Percentiles rank a stretch among this genome's conserved stretches.
These are phyloP conservation scores for Catocala fraxini DNA, from an alignment of 2,888 invertebrate genomes.

Conservation along the genomic window DNA sequence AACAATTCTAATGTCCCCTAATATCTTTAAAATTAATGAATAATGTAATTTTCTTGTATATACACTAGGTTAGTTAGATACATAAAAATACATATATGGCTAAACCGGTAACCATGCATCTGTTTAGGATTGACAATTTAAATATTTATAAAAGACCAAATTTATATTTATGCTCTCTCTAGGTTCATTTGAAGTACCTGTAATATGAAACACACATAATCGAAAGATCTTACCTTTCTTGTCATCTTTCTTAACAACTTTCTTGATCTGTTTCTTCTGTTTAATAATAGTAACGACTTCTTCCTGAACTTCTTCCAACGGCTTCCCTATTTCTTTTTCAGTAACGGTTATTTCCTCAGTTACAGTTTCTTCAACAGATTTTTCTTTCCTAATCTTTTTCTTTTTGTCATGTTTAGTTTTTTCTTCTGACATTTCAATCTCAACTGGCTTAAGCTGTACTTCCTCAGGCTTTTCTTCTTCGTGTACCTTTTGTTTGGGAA, in stretches of 20 bases:
- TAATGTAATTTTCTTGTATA: constrained; percentile 15
- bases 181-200: no score
- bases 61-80: constrained; percentile 34
- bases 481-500: constrained; percentile 47
- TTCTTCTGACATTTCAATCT: constrained; percentile 48
- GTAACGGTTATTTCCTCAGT: constrained; percentile 34
- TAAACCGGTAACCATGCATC: constrained; percentile 73
- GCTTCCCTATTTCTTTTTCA: constrained; percentile 47
- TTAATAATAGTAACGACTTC: constrained; percentile 40
- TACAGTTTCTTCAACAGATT: constrained; percentile 39
- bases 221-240: constrained; percentile 59
- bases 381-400: constrained; percentile 53
- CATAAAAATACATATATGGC: constrained; percentile 14
- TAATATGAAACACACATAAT: background rate
- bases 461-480: constrained; percentile 63
- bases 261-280: constrained; percentile 55
- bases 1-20: no score
- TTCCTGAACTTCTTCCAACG: constrained; percentile 47
- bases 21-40: no score
- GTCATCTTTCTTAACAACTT: constrained; percentile 54
- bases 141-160: background rate
- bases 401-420: constrained; percentile 29
- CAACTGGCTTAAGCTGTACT: constrained; percentile 69
- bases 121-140: constrained; percentile 52
- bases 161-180: no score